Conservation (phyloP, 2,113 vertebrate species). For the Hemiscyllium ocellatum region DNA sequence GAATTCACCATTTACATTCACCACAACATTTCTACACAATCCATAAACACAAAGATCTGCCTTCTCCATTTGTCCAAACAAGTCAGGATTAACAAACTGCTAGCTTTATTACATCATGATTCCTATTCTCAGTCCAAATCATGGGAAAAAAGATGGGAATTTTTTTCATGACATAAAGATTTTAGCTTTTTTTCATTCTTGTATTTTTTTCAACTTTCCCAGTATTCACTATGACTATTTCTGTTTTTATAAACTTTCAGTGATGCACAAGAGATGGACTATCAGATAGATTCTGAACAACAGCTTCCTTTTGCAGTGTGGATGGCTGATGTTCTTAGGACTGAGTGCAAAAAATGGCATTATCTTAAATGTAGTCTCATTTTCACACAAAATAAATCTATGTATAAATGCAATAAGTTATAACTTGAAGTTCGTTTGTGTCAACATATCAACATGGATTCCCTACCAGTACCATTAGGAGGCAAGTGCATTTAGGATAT, state of each 20-base stretch:
- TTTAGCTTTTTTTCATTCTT: no score
- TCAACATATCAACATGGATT: background rate
- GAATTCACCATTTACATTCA: no score
- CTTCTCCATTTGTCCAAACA: no score
- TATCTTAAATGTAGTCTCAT: background rate
- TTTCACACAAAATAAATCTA: background rate
- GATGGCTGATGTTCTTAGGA: background rate
- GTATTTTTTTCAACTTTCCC: background rate
- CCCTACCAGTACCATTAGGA: background rate
- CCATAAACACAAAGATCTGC: no score
- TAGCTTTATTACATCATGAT: no score
- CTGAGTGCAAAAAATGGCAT: background rate
- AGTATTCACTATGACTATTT: background rate
- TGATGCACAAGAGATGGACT: background rate
- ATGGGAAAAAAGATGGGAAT: no score
- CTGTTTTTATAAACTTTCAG: background rate
- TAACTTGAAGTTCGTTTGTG: background rate
- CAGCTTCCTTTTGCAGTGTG: background rate
- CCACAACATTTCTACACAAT: no score
- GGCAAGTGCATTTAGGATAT: background rate
- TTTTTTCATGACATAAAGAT: no score
- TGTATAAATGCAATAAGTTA: background rate
- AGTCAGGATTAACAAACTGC: no score
- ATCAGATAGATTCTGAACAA: background rate
- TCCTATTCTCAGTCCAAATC: no score